Base-by-base conservation (phyloP, 2,888 invertebrate genomes). In the Tiliacea aurago region DNA sequence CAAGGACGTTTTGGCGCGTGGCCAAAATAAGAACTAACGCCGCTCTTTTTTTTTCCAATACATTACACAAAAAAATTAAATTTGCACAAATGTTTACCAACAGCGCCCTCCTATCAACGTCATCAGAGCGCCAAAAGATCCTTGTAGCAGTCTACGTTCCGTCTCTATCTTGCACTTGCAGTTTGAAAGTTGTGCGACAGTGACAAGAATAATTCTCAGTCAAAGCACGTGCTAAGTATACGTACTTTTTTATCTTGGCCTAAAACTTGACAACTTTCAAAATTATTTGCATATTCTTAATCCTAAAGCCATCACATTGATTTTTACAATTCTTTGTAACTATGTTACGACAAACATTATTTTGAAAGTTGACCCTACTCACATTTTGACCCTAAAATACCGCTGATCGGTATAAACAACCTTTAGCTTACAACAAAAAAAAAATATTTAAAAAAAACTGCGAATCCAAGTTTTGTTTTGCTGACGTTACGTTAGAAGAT, bases 341-440 rank as follows among this genome's bases (percentile, higher is more conserved):
- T 80, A 68, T 67, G 70, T 82, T 74, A 82, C 78, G 23, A 70
- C 84, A 76, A 76, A 75, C 73, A 68, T 69, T 28, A 68, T 74
- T 80, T 86, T 78, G 71, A 80, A 84, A 80, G 84, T 84, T 73
- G 58, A 55, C 20, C 56, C 70, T 77, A 51, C 47, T 55, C 11
- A 58, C 73, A 81, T 55, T 67, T 79, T 53, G 65, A 79, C 66
- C 75, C 55, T 70, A 70, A 76, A 61, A 66, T 69, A 81, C 80
- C 72, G 70, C 70, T 67, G 7, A 20, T 70, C 61, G 80, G 82
- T 80, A 76, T 41, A 81, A 75, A 86, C 83, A 86, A 86, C 84
- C 83, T 72, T 75, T 76, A 72, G 70, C 80, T 37, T 37, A 37
- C n/a, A 33, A 2, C 33, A 37, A 71, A 77, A 70, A 61, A 71